phyloP scores from a whole-genome alignment of 2,113 vertebrate genomes.

The Oryzias celebensis region DNA sequence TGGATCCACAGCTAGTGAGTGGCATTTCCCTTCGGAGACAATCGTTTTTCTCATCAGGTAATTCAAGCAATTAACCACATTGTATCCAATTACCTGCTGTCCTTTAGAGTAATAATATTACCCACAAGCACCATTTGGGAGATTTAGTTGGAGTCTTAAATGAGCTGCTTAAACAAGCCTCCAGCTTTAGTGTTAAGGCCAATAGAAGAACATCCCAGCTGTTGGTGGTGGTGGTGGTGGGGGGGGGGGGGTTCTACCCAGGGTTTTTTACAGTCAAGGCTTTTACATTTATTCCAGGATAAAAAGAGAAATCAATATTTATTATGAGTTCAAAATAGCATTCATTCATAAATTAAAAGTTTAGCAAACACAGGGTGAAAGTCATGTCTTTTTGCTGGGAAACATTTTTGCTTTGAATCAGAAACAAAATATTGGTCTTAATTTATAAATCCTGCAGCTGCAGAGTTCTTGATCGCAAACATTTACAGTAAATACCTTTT shows the following conservation, averaged over 20 bases:
- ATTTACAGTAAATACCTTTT: not conserved
- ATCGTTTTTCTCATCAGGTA: slow-evolving; percentile 62
- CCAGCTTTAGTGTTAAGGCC: slow-evolving; percentile 41
- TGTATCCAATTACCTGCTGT: slow-evolving; percentile 62
- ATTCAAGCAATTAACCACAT: slow-evolving; percentile 67
- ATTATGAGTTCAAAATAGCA: not conserved
- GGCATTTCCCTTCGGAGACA: slow-evolving; percentile 59
- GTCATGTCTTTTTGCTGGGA: too few relatives aligned
- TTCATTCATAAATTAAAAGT: too few relatives aligned
- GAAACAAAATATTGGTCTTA: slow-evolving; percentile 4
- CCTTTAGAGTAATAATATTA: slow-evolving; percentile 67
- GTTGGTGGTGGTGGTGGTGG: too few relatives aligned
- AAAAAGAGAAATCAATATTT: slow-evolving; percentile 14
- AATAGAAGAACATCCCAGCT: slow-evolving; percentile 56
- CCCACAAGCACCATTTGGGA: slow-evolving; percentile 61
- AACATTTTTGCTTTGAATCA: too few relatives aligned
- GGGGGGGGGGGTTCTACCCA: slow-evolving; percentile 42
- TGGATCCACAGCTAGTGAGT: slow-evolving; percentile 39
- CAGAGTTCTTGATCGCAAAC: slow-evolving; percentile 20
- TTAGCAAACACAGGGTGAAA: too few relatives aligned
- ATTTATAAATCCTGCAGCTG: slow-evolving; percentile 25
- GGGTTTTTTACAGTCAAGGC: slow-evolving; percentile 16
- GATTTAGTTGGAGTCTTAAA: slow-evolving; percentile 47
- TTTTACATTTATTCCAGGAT: slow-evolving; percentile 27
- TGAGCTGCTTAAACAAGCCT: slow-evolving; percentile 6